Evolutionary conservation across 1,140 invertebrate genomes (phyloP).

Genomic region (Cherax destructor): DNA sequence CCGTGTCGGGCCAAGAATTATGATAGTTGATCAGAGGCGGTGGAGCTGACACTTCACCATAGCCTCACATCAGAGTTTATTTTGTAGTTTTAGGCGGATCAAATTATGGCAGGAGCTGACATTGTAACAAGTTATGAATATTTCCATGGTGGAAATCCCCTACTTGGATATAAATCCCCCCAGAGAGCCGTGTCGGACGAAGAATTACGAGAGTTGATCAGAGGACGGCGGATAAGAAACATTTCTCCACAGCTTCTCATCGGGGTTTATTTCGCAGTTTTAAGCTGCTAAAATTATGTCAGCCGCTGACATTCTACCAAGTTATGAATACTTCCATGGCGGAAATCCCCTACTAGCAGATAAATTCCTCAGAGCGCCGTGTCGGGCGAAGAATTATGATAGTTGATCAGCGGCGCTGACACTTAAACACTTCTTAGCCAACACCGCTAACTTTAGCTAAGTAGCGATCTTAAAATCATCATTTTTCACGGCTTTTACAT

Average conservation of each 20-base stretch:
- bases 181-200: not conserved
- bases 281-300: not conserved
- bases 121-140: not conserved
- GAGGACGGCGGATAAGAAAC: not conserved
- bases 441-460: no score
- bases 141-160: not conserved
- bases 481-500: no score
- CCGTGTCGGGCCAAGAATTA: slow-evolving; percentile 5
- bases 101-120: not conserved
- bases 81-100: not conserved
- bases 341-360: not conserved
- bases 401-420: no score
- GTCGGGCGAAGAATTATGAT: slow-evolving; percentile 23
- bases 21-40: slow-evolving; percentile 28
- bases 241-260: not conserved
- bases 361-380: not conserved
- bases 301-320: not conserved
- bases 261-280: not conserved
- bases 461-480: no score
- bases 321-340: not conserved
- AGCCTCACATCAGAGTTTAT: not conserved
- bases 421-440: no score
- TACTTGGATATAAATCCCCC: not conserved
- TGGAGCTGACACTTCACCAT: slow-evolving; percentile 2
- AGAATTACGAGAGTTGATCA: slow-evolving; percentile 29